Evolutionary conservation across 2,113 vertebrate species (phyloP), one percentile per base, ranked within the genome.

Genomic region (Baryphthengus martii): DNA sequence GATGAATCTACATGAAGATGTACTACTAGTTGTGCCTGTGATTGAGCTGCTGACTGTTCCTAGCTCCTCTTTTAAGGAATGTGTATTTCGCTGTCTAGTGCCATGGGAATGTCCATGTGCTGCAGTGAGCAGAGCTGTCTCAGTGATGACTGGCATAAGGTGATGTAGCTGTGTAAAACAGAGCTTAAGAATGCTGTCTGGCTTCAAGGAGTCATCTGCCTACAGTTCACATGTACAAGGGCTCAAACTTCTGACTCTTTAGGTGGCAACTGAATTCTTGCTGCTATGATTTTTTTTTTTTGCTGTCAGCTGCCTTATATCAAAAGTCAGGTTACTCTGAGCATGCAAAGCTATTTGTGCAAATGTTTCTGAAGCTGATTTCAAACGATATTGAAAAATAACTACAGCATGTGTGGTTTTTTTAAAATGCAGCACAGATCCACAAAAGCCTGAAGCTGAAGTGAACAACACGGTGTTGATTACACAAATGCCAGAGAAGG

Each of bases 401-500:
- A 17, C 12, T 59, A 5, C n/a, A 89, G 29, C 10, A 26, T 59
- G 16, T 47, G 5, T 74, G 31, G 49, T 52, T 28, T 45, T 52
- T 24, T 73, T 40, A 37, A 7, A 95, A 71, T 96, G 68, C 88
- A 92, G 96, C 35, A 79, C 63, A 92, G 90, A 83, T 89, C 95
- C 93, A 85, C 95, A 97, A 80, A 28, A 95, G n/a, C 6, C 81
- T 52, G 96, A 93, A 55, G 42, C 44, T 31, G 96, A 95, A 44
- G 21, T 40, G 42, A 58, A 6, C 21, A 42, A 31, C 7, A 80
- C 65, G 20, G 44, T 67, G 50, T 44, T 87, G 45, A 79, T 49
- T 35, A 67, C 20, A n/a, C 96, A 95, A 89, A 96, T 93, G 71
- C 94, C 92, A 62, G 94, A 84, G 29, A 85, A 67, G 25, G 33